Evolutionary conservation across 2,888 invertebrate species (phyloP).

Genomic region (Drosophila nigritarsus): DNA sequence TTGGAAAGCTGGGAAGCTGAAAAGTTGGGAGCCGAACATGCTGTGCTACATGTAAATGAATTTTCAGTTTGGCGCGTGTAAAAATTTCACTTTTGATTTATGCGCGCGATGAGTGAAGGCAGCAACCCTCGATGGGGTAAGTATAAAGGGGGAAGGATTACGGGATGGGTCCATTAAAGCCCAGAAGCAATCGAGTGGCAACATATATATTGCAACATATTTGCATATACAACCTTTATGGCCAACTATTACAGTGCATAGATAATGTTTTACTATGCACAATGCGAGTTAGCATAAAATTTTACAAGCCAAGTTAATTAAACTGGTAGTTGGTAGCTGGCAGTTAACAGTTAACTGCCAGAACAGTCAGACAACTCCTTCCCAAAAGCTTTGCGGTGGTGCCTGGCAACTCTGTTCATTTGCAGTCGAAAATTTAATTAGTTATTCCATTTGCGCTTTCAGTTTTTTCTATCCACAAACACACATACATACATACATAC

Average conservation of each 20-base stretch:
- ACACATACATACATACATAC: not conserved
- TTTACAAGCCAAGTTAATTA: slow-evolving; percentile 77
- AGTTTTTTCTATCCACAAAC: slow-evolving; percentile 3
- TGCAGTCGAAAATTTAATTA: slow-evolving; percentile 73
- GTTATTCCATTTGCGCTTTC: slow-evolving; percentile 72
- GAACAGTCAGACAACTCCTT: slow-evolving; percentile 24
- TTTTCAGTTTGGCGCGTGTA: slow-evolving; percentile 75
- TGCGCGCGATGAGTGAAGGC: slow-evolving; percentile 29
- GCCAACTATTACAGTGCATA: slow-evolving; percentile 59
- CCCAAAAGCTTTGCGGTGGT: slow-evolving; percentile 22
- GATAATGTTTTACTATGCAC: slow-evolving; percentile 65
- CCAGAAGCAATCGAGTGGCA: slow-evolving; percentile 47
- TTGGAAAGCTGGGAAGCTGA: slow-evolving; percentile 19
- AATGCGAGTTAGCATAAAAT: slow-evolving; percentile 64
- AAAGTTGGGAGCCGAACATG: slow-evolving; percentile 37
- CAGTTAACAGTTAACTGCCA: slow-evolving; percentile 51
- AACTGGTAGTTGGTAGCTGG: slow-evolving; percentile 55
- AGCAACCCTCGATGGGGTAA: slow-evolving; percentile 4
- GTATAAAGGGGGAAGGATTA: not conserved
- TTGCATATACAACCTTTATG: slow-evolving; percentile 75
- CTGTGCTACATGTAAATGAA: slow-evolving; percentile 66
- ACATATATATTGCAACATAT: slow-evolving; percentile 68
- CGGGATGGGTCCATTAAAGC: slow-evolving; percentile 21
- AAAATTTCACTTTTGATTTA: slow-evolving; percentile 77
- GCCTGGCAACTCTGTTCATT: slow-evolving; percentile 64